Conservation (phyloP, 2,888 invertebrate species). For the Horisme vitalbata region DNA sequence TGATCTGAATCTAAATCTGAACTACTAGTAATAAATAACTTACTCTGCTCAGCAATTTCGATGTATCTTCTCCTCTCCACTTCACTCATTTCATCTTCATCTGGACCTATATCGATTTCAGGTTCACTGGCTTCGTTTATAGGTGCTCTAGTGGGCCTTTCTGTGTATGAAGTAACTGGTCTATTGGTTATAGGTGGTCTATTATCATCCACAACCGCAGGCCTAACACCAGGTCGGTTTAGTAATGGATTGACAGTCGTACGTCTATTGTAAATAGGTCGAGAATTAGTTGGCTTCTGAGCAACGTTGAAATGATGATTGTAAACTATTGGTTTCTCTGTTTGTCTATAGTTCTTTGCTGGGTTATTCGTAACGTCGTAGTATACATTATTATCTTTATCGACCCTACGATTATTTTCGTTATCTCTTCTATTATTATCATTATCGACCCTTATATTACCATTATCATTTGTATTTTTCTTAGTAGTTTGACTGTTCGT, state of each 20-base stretch:
- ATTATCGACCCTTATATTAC: constrained; percentile 18
- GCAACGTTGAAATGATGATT: constrained; percentile 3
- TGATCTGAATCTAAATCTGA: too few relatives aligned
- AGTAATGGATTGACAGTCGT: constrained; percentile 39
- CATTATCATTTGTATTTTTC: constrained; percentile 14
- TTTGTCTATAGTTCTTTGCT: constrained; percentile 7
- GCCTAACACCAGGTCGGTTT: constrained; percentile 58
- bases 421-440: constrained; percentile 9
- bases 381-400: constrained; percentile 7
- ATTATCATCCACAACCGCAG: constrained; percentile 46
- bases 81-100: constrained; percentile 63
- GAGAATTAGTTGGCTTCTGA: constrained; percentile 11
- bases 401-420: constrained; percentile 19
- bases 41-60: constrained; percentile 63
- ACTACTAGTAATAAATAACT: constrained; percentile 42
- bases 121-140: constrained; percentile 36
- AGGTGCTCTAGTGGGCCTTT: constrained; percentile 4
- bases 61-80: constrained; percentile 54
- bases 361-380: constrained; percentile 4
- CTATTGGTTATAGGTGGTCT: constrained; percentile 66
- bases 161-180: constrained; percentile 42
- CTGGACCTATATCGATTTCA: constrained; percentile 53
- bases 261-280: constrained; percentile 24
- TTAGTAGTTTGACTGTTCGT: constrained; percentile 3
- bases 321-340: constrained; percentile 1